Evolutionary conservation across 2,888 invertebrate genomes (phyloP), one percentile per base, ranked within the genome.

Genomic region (Cataglyphis rosenhaueri): DNA sequence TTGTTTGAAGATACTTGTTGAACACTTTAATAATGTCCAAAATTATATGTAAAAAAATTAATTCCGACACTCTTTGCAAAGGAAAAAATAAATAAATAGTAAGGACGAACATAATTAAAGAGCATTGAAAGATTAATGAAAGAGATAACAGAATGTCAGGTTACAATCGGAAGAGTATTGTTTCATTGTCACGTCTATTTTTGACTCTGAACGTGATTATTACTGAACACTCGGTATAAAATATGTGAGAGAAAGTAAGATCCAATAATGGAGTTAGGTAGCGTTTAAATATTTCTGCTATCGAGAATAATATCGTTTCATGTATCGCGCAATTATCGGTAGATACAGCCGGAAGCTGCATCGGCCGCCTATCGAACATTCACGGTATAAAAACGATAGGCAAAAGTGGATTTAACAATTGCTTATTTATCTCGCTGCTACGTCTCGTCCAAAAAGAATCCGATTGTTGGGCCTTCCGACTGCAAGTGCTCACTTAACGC

Each of bases 381-480:
- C 61, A n/a, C 21, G n/a, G 9, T 15, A 6, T 18, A 57, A 18
- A 44, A 10, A 44, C 21, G 44, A 21, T 21, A 18, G 10, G 15
- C 9, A 35, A n/a, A 9, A 18, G 70, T 29, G 35, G 9, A 68
- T 76, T 68, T 75, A 76, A 21, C 38, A 35, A 35, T 76, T 18
- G 41, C 32, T 59, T 21, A 44, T 78, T 44, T 38, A 25, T 57
- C 57, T 44, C 44, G 41, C 44, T 59, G 59, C 15, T n/a, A 32
- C 59, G 78, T 73, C 44, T 71, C 71, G 76, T 76, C 57, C 59
- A 32, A 21, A 44, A 57, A 25, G 44, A n/a, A 73, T 78, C 78
- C 78, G 78, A 78, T 78, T 78, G 78, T 78, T 78, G 78, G 78
- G 78, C 59, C 78, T 25, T 35, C 59, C 76, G 71, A 35, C 38